These are phyloP conservation scores for Clepsis dumicolana DNA, from an alignment of 2,888 invertebrate species.

Conservation along the genomic window DNA sequence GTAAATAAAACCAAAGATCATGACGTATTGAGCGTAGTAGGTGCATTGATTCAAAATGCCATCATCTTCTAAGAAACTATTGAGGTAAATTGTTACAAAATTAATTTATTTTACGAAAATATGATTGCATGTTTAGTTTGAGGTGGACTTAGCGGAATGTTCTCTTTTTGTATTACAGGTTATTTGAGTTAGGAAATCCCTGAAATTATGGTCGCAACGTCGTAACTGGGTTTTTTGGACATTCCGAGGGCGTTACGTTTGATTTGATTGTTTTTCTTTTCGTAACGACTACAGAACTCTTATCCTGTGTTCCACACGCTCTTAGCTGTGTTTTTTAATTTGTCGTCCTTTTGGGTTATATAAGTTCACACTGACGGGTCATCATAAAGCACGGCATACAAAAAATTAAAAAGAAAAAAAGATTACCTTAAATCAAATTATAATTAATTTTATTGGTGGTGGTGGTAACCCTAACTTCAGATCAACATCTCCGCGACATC, in stretches of 20 bases:
- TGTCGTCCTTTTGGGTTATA: too few species aligned
- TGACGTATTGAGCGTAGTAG: conserved; percentile 45
- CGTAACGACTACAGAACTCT: too few species aligned
- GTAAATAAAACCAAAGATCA: conserved; percentile 53
- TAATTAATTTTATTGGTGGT: neutral
- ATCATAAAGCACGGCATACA: too few species aligned
- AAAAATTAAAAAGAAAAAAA: too few species aligned
- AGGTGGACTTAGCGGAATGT: neutral
- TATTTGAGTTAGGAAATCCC: neutral
- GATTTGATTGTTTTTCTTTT: too few species aligned
- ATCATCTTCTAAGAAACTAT: conserved; percentile 4
- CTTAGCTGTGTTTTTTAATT: too few species aligned
- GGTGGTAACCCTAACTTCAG: neutral
- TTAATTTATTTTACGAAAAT: neutral
- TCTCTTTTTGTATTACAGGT: conserved; percentile 6
- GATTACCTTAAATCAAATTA: neutral
- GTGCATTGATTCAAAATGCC: neutral
- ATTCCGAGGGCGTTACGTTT: too few species aligned
- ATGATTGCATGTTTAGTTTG: conserved; percentile 9
- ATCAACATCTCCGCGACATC: neutral
- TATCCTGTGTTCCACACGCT: too few species aligned
- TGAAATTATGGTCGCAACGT: neutral
- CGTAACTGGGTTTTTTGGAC: too few species aligned
- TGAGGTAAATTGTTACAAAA: neutral
- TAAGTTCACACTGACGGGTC: too few species aligned